Conservation (phyloP, 2,888 invertebrate species). For the Herminia tarsipennalis region DNA sequence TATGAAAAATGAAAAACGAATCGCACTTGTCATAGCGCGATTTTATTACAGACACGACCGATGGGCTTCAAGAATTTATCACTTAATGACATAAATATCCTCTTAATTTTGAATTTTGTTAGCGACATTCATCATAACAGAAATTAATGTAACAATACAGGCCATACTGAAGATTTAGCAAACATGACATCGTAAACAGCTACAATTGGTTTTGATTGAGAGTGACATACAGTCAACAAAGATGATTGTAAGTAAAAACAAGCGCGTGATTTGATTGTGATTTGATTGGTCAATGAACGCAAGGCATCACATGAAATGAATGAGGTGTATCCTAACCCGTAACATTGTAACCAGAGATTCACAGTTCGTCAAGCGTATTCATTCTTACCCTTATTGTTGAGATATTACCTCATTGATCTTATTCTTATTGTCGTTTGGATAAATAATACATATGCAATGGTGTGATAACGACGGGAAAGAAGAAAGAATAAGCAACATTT, state of each 20-base stretch:
- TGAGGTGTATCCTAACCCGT: constrained; percentile 3
- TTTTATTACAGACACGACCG: constrained; percentile 60
- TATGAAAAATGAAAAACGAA: constrained; percentile 81
- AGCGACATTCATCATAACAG: constrained; percentile 32
- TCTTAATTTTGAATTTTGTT: constrained; percentile 21
- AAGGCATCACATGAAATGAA: constrained; percentile 21
- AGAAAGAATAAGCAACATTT: not conserved
- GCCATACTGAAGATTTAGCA: too few relatives aligned
- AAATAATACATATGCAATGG: constrained; percentile 4
- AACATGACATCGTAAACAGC: not conserved
- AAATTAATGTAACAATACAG: too few relatives aligned
- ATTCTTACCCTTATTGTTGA: constrained; percentile 1
- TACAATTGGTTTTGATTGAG: not conserved
- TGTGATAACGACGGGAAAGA: constrained; percentile 1
- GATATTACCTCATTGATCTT: not conserved
- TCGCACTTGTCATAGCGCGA: constrained; percentile 72
- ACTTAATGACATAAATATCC: constrained; percentile 43
- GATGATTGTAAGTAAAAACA: constrained; percentile 17
- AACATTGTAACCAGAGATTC: constrained; percentile 6
- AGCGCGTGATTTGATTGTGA: constrained; percentile 15
- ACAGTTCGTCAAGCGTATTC: constrained; percentile 10
- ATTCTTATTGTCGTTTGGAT: not conserved
- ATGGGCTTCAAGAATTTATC: constrained; percentile 53
- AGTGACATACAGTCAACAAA: constrained; percentile 14
- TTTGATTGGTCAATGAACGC: constrained; percentile 26